Conservation (phyloP, 2,888 invertebrate species). For the Drosophila colorata region DNA sequence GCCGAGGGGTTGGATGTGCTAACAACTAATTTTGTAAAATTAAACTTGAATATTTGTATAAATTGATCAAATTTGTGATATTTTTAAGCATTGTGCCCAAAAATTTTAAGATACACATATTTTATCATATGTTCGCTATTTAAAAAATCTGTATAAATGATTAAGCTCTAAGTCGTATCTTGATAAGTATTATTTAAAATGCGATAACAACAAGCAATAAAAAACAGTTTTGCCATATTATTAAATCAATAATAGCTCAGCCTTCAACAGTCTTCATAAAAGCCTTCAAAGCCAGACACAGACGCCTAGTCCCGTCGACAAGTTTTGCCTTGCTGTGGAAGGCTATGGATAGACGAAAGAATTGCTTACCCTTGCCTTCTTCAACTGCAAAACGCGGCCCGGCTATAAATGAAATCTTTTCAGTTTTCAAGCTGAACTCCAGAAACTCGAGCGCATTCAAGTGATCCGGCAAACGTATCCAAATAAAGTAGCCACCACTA, state of each 20-base stretch:
- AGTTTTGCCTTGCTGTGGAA: conserved; percentile 85
- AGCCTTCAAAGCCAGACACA: conserved; percentile 82
- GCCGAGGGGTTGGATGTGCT: conserved; percentile 26
- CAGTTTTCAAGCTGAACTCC: conserved; percentile 83
- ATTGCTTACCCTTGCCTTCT: conserved; percentile 81
- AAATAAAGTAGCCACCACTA: conserved; percentile 88
- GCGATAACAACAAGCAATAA: conserved; percentile 57
- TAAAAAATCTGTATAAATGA: conserved; percentile 51
- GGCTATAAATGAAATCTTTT: conserved; percentile 85
- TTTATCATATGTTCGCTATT: conserved; percentile 46
- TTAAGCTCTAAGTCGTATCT: conserved; percentile 62
- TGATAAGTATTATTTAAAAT: conserved; percentile 66
- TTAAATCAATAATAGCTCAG: conserved; percentile 15
- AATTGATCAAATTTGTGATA: conserved; percentile 74
- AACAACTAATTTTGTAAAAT: conserved; percentile 46
- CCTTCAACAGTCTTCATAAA: conserved; percentile 57
- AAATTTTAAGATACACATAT: conserved; percentile 50
- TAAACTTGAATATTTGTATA: conserved; percentile 60
- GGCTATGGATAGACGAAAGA: conserved; percentile 86
- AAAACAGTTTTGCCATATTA: conserved; percentile 61
- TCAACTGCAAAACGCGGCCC: conserved; percentile 85
- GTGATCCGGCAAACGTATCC: conserved; percentile 86
- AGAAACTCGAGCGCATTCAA: conserved; percentile 84
- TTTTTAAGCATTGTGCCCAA: conserved; percentile 78
- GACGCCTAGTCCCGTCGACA: conserved; percentile 77